A percentile compares a stretch with the other conserved stretches of the same genome.
phyloP scores from a whole-genome alignment of 1,140 invertebrate genomes.

The Ganaspis sp. region DNA sequence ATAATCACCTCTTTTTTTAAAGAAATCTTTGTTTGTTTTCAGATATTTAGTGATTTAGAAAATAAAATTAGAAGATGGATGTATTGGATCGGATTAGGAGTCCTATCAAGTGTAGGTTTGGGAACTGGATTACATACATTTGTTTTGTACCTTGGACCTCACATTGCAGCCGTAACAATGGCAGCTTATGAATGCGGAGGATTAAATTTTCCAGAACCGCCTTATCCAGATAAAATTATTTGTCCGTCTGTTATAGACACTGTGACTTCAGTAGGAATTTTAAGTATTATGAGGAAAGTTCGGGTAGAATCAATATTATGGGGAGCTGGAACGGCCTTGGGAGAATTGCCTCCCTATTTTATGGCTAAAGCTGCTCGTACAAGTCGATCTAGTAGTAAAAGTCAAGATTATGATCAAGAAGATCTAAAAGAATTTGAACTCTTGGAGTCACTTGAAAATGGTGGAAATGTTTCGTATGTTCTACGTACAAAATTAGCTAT shows the following conservation, averaged over 20 bases:
- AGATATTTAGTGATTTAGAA: conserved; percentile 78
- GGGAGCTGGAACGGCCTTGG: conserved; percentile 97
- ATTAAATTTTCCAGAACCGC: conserved; percentile 94
- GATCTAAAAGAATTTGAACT: conserved; percentile 88
- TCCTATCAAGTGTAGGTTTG: conserved; percentile 97
- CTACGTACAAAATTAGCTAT: conserved; percentile 91
- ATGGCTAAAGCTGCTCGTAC: conserved; percentile 95
- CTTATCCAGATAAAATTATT: conserved; percentile 92
- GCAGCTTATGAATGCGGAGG: conserved; percentile 98
- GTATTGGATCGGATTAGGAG: conserved; percentile 97
- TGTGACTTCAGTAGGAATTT: conserved; percentile 81
- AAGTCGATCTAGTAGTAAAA: conserved; percentile 77
- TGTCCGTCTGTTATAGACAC: conserved; percentile 83
- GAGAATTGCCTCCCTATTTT: conserved; percentile 97
- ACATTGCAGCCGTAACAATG: conserved; percentile 95
- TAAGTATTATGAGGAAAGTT: conserved; percentile 97
- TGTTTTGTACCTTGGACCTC: conserved; percentile 95
- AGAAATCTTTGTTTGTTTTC: conserved; percentile 57
- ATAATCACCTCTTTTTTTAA: too few relatives aligned
- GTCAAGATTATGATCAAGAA: conserved; percentile 80
- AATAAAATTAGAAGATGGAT: conserved; percentile 84
- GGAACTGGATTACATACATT: conserved; percentile 99
- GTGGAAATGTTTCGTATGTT: conserved; percentile 80
- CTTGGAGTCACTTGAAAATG: conserved; percentile 80
- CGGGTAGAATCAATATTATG: conserved; percentile 98